Conservation (phyloP, 2,113 vertebrate genomes). For the Himantopus leucocephalus region DNA sequence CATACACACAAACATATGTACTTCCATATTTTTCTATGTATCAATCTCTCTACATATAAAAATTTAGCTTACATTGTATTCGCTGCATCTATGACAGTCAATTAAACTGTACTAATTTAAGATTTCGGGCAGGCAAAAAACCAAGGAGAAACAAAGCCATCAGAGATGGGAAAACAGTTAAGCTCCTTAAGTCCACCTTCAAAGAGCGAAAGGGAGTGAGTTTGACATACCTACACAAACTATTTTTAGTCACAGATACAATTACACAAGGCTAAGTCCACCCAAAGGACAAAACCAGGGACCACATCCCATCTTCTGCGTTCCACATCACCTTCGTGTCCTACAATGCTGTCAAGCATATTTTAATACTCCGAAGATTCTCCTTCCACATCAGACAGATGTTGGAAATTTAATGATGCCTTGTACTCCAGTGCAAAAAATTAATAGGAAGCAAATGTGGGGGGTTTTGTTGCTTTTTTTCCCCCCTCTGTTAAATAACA, state of each 20-base stretch:
- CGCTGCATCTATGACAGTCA: not conserved
- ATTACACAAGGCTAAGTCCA: not conserved
- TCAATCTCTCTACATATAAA: not conserved
- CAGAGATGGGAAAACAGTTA: not conserved
- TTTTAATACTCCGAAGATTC: not conserved
- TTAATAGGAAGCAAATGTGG: not conserved
- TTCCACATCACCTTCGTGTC: not conserved
- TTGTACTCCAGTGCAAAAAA: not conserved
- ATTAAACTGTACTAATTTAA: not conserved
- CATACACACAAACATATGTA: not conserved
- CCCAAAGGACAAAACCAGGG: not conserved
- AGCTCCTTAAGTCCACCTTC: not conserved
- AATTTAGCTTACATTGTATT: not conserved
- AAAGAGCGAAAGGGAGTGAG: not conserved
- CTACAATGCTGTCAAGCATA: not conserved
- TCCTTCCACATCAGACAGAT: not conserved
- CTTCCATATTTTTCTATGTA: not conserved
- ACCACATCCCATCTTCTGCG: not conserved
- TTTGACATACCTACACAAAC: not conserved
- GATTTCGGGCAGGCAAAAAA: not conserved
- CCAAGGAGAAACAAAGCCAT: not conserved
- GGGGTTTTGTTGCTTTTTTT: not conserved
- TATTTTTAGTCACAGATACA: constrained; percentile 27
- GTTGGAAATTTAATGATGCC: not conserved
- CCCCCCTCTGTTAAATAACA: not conserved